Evolutionary conservation across 2,888 invertebrate genomes (phyloP).

Genomic region (Cepaea hortensis): DNA sequence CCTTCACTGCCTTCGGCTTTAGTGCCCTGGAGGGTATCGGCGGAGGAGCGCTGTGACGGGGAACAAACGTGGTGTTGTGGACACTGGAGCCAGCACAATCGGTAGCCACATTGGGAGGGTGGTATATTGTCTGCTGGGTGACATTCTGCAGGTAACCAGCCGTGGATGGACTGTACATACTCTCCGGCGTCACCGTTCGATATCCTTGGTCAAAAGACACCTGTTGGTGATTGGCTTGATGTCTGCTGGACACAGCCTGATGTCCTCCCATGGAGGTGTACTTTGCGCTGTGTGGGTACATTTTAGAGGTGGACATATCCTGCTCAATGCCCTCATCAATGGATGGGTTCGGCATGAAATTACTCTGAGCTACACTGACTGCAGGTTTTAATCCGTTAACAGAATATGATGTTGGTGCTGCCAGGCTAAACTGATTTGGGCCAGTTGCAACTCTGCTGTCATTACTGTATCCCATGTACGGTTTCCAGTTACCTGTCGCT

Average conservation of each 20-base stretch:
- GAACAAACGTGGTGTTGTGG: neutral
- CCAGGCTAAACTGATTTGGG: neutral
- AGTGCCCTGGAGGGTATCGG: conserved; percentile 39
- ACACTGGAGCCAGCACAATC: neutral
- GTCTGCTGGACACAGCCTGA: neutral
- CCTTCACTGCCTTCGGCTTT: conserved; percentile 23
- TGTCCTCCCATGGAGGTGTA: neutral
- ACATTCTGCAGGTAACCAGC: neutral
- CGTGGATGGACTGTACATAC: neutral
- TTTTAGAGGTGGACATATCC: neutral
- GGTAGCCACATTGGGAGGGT: neutral
- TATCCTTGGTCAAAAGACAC: conserved; percentile 28
- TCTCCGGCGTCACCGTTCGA: neutral
- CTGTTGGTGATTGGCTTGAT: neutral
- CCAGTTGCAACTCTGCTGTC: neutral
- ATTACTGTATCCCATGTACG: neutral
- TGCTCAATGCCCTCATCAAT: conserved; percentile 14
- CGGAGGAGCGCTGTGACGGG: neutral
- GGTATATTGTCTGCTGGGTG: neutral
- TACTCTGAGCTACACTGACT: neutral
- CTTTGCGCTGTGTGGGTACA: neutral
- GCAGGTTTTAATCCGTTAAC: neutral
- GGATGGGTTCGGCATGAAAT: neutral
- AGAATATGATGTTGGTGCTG: neutral
- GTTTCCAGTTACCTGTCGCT: neutral